Evolutionary conservation across 2,797 vertebrate genomes (phyloP).

Genomic region (Cryptoprocta ferox): DNA sequence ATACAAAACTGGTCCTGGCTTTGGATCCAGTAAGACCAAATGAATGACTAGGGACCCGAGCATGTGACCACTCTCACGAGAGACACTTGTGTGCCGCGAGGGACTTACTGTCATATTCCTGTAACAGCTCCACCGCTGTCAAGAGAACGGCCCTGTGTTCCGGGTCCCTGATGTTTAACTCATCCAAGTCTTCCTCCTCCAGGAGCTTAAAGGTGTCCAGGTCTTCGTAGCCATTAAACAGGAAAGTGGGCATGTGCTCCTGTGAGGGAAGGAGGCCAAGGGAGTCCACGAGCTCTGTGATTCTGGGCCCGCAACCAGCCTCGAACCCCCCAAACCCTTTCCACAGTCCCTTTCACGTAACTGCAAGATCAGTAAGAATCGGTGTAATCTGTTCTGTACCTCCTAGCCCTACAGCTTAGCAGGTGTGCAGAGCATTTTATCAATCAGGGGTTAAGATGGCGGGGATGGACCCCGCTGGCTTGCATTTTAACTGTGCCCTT

Average conservation of each 20-base stretch:
- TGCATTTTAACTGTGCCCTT: not conserved
- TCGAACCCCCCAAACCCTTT: not conserved
- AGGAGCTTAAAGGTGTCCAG: constrained; percentile 98
- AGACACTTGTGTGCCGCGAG: rapidly evolving
- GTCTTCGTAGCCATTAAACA: constrained; percentile 99
- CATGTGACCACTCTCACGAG: rapidly evolving
- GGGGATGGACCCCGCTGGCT: not conserved
- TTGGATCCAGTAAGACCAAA: not conserved
- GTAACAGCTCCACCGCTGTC: constrained; percentile 96
- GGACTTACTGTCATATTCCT: constrained; percentile 97
- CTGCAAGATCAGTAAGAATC: not conserved
- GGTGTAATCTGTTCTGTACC: not conserved
- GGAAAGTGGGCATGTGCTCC: constrained; percentile 99
- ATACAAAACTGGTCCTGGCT: not conserved
- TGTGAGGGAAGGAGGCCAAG: constrained; percentile 70
- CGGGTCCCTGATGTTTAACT: constrained; percentile 96
- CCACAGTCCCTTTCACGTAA: not conserved
- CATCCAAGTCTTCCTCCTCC: constrained; percentile 98
- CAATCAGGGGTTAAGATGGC: not conserved
- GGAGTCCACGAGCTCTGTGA: not conserved
- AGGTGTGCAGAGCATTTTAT: rapidly evolving
- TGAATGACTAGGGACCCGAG: not conserved
- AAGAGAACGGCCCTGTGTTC: constrained; percentile 96
- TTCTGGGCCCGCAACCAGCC: rapidly evolving
- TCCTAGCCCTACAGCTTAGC: not conserved